Evolutionary conservation across 1,140 invertebrate genomes (phyloP), one percentile per base, ranked within the genome.

Genomic region (Microplitis demolitor): DNA sequence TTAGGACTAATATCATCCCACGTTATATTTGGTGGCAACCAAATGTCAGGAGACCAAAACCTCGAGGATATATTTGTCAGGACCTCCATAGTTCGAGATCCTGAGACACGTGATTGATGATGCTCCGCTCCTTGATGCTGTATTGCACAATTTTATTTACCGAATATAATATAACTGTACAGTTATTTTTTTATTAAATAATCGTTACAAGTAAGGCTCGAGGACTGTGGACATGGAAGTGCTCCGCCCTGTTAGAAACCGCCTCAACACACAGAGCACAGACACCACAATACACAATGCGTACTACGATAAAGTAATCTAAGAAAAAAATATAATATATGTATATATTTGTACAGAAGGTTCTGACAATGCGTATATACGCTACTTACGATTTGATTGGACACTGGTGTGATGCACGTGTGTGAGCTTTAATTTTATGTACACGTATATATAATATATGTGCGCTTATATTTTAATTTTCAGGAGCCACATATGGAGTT

Each of bases 1-100:
- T 91, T 95, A 31, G 95, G 93, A 77, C 90, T 89, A 58, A 97
- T 91, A 81, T 97, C 93, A n/a, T 90, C 89, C 96, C 96, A 97
- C 78, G 94, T 95, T 71, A 92, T 92, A 85, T 96, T 96, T 73
- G 95, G 95, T 71, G 96, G 96, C 79, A 96, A 89, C 96, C 96
- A 97, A 79, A 97, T 86, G 79, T 91, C 85, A 78, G 93, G 91
- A 79, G 91, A 91, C 95, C 95, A 97, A 88, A 97, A 96, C 76
- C 87, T 73, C 72, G 79, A 71, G n/a, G 85, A 85, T 37, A 85
- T 74, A 66, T 86, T 86, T 56, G 56, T 72, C 34, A 85, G 79
- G 69, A 84, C 79, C 76, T 83, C 74, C 85, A 86, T 85, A 64
- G 60, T 70, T 62, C 9, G 4, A 35, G 50, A 71, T 67, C 39